Evolutionary conservation across 2,888 invertebrate genomes (phyloP), one percentile per base, ranked within the genome.

Genomic region (Eurytoma californica): DNA sequence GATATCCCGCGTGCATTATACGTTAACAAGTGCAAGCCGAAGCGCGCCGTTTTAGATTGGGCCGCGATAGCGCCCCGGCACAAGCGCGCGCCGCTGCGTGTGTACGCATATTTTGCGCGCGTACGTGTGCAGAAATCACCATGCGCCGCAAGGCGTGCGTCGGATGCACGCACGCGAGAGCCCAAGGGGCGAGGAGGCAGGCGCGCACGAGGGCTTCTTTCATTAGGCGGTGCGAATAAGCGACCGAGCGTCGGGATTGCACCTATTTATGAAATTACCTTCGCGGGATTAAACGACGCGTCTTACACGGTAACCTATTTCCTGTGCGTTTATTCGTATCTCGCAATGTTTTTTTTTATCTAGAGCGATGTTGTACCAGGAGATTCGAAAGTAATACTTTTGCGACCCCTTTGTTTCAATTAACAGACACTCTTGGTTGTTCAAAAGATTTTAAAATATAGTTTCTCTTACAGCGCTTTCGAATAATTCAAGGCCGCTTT

Each of bases 1-100:
- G 84, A 84, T 85, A 85, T 84, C 84, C 77, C 82, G 81, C 30
- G 47, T 49, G 14, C 18, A 77, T 79, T 82, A 82, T 83, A 82
- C 85, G 85, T 82, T 86, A 86, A 88, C 87, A 87, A 87, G 87
- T 86, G 84, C 86, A 84, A 84, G 83, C 84, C 84, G 84, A 88
- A 86, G 84, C 82, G 82, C 83, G 84, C 81, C 84, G 83, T 86
- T 86, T 86, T 82, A 88, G 88, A 88, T 88, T 85, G 84, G 82
- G 78, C 24, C 70, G 77, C n/a, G 87, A 88, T 86, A 87, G 84
- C 55, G 51, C 61, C 30, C 13, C 60, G 61, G 49, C 16, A 14
- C 58, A 12, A 24, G 16, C 51, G 30, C 53, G 16, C 16, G 18
- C 39, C 47, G 53, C 39, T 39, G n/a, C 63, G 47, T 47, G 18